Conservation (phyloP, 1,140 invertebrate genomes). For the Plectus sambesii region DNA sequence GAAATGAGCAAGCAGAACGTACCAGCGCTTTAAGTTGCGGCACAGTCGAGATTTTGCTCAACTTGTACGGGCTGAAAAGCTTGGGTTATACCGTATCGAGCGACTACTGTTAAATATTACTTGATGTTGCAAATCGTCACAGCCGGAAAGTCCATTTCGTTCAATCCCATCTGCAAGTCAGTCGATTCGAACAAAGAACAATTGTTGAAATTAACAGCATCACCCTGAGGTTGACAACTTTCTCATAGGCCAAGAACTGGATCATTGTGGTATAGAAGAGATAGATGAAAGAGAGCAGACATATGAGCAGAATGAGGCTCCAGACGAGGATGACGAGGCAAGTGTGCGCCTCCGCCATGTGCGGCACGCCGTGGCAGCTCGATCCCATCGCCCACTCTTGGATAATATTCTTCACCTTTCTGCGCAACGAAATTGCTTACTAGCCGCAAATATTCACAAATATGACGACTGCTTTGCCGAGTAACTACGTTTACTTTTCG, state of each 20-base stretch:
- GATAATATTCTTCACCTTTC: conserved; percentile 25
- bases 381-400: conserved; percentile 21
- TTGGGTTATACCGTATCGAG: no score
- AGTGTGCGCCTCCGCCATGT: conserved; percentile 21
- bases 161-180: conserved; percentile 12
- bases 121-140: conserved; percentile 28
- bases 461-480: no score
- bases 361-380: conserved; percentile 20
- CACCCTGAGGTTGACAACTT: conserved; percentile 21
- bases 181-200: no score
- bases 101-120: no score
- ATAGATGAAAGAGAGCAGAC: conserved; percentile 20
- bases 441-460: no score
- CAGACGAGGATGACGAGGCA: conserved; percentile 17
- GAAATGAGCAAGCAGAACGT: no score
- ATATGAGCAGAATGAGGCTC: conserved; percentile 21
- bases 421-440: no score
- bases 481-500: no score
- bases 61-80: conserved; percentile 25
- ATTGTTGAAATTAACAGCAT: background rate
- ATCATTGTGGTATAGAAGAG: conserved; percentile 19
- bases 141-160: conserved; percentile 20
- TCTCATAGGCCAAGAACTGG: conserved; percentile 21
- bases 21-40: conserved; percentile 22
- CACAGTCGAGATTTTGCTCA: conserved; percentile 19